phyloP scores from a whole-genome alignment of 2,888 invertebrate species.

The Ischnura elegans region DNA sequence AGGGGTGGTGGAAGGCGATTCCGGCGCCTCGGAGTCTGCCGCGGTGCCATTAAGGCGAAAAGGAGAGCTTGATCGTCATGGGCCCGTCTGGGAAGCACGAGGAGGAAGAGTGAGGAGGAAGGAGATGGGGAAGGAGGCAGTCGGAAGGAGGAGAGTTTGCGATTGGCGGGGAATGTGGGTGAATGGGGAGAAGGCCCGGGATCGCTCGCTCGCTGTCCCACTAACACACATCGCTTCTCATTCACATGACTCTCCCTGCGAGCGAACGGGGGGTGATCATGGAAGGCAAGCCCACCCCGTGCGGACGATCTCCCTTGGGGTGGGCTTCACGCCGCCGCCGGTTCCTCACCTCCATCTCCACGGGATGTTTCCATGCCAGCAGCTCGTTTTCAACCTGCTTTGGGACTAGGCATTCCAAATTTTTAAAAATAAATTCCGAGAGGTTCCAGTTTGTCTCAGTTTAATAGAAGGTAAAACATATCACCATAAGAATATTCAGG shows the following conservation, averaged over 20 bases:
- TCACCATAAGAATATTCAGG: no score
- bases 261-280: neutral
- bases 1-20: neutral
- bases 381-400: neutral
- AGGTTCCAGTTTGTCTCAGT: no score
- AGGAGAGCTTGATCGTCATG: conserved; percentile 21
- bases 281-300: neutral
- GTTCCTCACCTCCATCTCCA: neutral
- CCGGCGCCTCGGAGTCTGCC: conserved; percentile 1
- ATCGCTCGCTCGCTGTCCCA: conserved; percentile 21
- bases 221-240: conserved; percentile 63
- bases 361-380: neutral
- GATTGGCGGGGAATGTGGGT: neutral
- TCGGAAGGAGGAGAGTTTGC: neutral
- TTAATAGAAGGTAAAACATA: no score
- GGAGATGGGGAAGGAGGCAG: neutral
- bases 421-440: no score
- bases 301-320: neutral
- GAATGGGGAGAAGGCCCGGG: conserved; percentile 14
- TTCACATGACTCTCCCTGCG: conserved; percentile 44
- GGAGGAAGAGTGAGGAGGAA: neutral
- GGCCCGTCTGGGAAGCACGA: neutral
- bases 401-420: no score
- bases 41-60: neutral
- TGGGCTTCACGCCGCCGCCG: neutral